Evolutionary conservation across 2,113 vertebrate species (phyloP).

Genomic region (Buteo buteo): DNA sequence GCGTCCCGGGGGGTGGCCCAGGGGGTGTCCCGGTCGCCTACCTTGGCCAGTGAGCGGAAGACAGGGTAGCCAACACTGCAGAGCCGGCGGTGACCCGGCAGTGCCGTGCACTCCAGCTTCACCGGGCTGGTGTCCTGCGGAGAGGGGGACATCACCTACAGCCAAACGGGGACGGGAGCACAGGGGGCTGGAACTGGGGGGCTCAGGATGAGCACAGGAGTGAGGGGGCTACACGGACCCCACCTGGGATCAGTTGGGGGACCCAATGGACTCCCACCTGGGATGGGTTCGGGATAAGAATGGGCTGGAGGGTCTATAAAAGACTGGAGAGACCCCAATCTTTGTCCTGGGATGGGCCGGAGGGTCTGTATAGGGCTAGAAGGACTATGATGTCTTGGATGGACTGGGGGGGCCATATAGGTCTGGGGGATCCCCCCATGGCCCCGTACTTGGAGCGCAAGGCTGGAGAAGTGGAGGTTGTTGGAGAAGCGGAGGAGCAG

Average conservation of each 20-base stretch:
- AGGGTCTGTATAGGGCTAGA: not conserved
- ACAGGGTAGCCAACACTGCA: conserved; percentile 89
- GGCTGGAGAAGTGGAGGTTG: conserved; percentile 91
- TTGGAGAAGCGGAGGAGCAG: conserved; percentile 83
- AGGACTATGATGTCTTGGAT: not conserved
- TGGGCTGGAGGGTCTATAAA: not conserved
- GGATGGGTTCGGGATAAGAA: too few species aligned
- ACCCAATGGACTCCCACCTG: too few species aligned
- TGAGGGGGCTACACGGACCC: not conserved
- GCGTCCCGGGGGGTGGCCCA: too few species aligned
- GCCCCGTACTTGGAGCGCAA: conserved; percentile 76
- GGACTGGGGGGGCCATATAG: too few species aligned
- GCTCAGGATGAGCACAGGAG: too few species aligned
- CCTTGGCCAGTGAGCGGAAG: conserved; percentile 85
- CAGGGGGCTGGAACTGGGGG: not conserved
- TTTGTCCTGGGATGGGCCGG: not conserved
- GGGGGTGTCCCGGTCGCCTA: not conserved
- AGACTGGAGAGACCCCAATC: not conserved
- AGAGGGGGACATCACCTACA: not conserved
- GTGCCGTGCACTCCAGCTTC: conserved; percentile 85
- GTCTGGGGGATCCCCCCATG: not conserved
- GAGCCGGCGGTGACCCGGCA: conserved; percentile 70
- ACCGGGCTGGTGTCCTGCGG: conserved; percentile 75
- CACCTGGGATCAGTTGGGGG: not conserved
- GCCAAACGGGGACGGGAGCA: rapidly evolving